Conservation (phyloP, 2,888 invertebrate species). For the Agrotis ipsilon region DNA sequence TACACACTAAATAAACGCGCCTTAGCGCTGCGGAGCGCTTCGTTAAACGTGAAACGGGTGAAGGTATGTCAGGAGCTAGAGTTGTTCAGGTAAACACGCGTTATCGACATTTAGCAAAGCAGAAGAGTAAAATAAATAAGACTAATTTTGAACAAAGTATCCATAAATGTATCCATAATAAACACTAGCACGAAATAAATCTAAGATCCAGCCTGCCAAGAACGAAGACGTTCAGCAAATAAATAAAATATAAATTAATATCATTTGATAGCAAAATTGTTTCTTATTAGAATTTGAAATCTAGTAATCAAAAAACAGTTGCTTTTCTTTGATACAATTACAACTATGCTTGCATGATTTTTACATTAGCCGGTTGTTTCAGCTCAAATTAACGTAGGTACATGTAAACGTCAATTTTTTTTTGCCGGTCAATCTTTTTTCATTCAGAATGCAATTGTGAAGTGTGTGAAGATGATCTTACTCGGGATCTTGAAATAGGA, state of each 20-base stretch:
- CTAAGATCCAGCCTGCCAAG: slow-evolving; percentile 30
- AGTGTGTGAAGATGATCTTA: too few relatives aligned
- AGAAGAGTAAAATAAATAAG: not conserved
- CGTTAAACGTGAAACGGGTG: not conserved
- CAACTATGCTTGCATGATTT: slow-evolving; percentile 2
- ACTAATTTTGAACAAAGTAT: not conserved
- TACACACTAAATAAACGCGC: not conserved
- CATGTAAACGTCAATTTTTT: too few relatives aligned
- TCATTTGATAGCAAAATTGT: not conserved
- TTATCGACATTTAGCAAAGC: slow-evolving; percentile 1
- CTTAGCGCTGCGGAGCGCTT: not conserved
- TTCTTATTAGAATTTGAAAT: not conserved
- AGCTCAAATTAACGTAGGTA: too few relatives aligned
- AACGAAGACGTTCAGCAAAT: slow-evolving; percentile 3
- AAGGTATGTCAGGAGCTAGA: not conserved
- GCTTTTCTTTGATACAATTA: slow-evolving; percentile 2
- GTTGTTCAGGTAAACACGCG: not conserved
- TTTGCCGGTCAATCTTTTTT: too few relatives aligned
- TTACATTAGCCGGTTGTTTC: not conserved
- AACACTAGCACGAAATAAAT: slow-evolving; percentile 5
- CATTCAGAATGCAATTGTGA: too few relatives aligned
- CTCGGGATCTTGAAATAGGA: too few relatives aligned
- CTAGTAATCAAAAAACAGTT: not conserved
- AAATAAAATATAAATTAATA: slow-evolving; percentile 3
- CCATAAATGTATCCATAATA: not conserved